phyloP scores from a whole-genome alignment of 35 echinoderm and acorn worm species.

The Ophioderma brevispina region DNA sequence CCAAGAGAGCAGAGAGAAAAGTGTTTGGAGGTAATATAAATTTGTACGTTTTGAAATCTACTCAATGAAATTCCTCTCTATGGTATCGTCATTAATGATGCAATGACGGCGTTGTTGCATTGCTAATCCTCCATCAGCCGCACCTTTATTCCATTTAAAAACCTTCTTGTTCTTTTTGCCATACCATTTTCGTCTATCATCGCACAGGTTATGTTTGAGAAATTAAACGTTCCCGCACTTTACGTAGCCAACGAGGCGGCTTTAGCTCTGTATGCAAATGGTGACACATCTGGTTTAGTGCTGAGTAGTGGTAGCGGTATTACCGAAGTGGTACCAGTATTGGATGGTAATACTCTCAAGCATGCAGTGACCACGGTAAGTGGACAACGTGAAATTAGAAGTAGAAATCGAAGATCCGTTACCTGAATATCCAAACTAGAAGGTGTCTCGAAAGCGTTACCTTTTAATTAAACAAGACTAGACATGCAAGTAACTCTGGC shows the following conservation, averaged over 20 bases:
- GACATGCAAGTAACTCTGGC: no score
- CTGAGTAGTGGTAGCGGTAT: constrained; percentile 86
- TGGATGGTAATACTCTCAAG: constrained; percentile 65
- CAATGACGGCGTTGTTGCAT: no score
- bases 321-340: constrained; percentile 83
- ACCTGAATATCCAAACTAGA: neutral
- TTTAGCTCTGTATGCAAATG: constrained; percentile 68
- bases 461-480: neutral
- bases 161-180: no score
- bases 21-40: constrained; percentile 78
- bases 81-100: no score
- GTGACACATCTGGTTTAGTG: constrained; percentile 70
- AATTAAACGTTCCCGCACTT: constrained; percentile 69
- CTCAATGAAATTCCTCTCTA: no score
- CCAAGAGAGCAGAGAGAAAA: constrained; percentile 82
- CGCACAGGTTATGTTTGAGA: constrained; percentile 82
- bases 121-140: no score
- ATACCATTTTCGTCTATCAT: no score
- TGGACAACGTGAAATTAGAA: neutral
- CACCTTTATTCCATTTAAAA: no score
- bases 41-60: no score
- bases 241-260: constrained; percentile 78
- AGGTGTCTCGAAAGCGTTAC: neutral
- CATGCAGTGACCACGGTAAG: constrained; percentile 83
- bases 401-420: no score